phyloP scores from a whole-genome alignment of 2,888 invertebrate genomes.

The Salticus scenicus region DNA sequence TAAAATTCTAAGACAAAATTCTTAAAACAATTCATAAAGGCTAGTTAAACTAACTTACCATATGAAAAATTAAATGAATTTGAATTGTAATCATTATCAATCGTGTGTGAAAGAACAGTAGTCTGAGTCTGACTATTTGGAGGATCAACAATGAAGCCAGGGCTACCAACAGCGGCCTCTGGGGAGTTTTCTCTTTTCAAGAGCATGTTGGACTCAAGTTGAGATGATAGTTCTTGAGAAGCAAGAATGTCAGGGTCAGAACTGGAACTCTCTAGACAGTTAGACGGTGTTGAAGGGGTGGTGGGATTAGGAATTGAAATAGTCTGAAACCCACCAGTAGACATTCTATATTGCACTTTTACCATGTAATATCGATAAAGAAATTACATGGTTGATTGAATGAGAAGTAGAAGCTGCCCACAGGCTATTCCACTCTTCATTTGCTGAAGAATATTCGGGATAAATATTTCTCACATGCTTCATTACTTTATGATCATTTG shows the following conservation, averaged over 20 bases:
- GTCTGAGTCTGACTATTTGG: constrained; percentile 37
- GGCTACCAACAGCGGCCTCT: constrained; percentile 46
- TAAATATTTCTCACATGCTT: constrained; percentile 38
- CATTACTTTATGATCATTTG: constrained; percentile 50
- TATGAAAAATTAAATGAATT: constrained; percentile 64
- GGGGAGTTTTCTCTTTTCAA: constrained; percentile 59
- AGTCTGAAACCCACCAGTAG: constrained; percentile 61
- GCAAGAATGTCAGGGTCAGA: constrained; percentile 34
- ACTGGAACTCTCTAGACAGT: constrained; percentile 33
- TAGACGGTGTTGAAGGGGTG: constrained; percentile 50
- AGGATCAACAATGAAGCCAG: constrained; percentile 47
- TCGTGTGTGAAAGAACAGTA: constrained; percentile 36
- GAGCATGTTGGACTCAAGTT: constrained; percentile 46
- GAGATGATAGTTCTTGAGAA: constrained; percentile 26
- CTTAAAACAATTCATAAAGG: too few relatives aligned
- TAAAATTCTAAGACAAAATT: too few relatives aligned
- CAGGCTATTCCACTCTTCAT: constrained; percentile 23
- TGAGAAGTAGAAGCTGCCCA: constrained; percentile 24
- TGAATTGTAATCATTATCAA: constrained; percentile 61
- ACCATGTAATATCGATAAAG: too few relatives aligned
- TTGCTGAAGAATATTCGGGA: not conserved
- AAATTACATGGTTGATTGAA: constrained; percentile 23
- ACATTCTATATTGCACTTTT: constrained; percentile 69
- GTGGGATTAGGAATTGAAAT: constrained; percentile 57
- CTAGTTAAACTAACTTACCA: constrained; percentile 52